phyloP scores from a whole-genome alignment of 2,888 invertebrate genomes.

The Machimus rusticus region DNA sequence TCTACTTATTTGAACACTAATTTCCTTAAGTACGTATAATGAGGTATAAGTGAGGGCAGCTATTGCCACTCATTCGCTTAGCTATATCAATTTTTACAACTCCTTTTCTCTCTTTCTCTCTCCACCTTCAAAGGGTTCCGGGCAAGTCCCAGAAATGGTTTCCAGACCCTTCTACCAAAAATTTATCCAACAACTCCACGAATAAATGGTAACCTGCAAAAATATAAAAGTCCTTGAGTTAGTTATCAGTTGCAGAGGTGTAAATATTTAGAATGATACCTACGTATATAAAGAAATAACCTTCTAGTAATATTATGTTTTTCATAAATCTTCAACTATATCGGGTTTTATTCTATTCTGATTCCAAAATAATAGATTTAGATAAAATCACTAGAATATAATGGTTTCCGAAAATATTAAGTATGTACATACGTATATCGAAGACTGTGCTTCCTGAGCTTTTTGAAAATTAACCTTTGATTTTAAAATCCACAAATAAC shows the following conservation, averaged over 20 bases:
- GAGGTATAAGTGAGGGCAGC: slow-evolving; percentile 43
- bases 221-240: background rate
- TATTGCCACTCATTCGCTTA: slow-evolving; percentile 18
- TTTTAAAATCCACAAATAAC: too few relatives aligned
- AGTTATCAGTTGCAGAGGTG: background rate
- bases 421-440: too few relatives aligned
- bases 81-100: slow-evolving; percentile 4
- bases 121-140: background rate
- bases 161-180: background rate
- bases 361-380: too few relatives aligned
- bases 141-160: background rate
- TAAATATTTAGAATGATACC: too few relatives aligned
- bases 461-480: too few relatives aligned
- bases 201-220: slow-evolving; percentile 47
- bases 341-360: too few relatives aligned
- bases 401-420: too few relatives aligned
- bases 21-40: slow-evolving; percentile 44
- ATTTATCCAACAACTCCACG: slow-evolving; percentile 6
- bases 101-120: background rate
- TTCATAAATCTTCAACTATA: too few relatives aligned
- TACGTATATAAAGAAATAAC: too few relatives aligned
- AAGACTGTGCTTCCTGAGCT: too few relatives aligned
- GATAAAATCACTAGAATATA: too few relatives aligned
- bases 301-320: too few relatives aligned
- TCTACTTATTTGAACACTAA: slow-evolving; percentile 32